Evolutionary conservation across 1,140 invertebrate species (phyloP).

Genomic region (Tribolium madens): DNA sequence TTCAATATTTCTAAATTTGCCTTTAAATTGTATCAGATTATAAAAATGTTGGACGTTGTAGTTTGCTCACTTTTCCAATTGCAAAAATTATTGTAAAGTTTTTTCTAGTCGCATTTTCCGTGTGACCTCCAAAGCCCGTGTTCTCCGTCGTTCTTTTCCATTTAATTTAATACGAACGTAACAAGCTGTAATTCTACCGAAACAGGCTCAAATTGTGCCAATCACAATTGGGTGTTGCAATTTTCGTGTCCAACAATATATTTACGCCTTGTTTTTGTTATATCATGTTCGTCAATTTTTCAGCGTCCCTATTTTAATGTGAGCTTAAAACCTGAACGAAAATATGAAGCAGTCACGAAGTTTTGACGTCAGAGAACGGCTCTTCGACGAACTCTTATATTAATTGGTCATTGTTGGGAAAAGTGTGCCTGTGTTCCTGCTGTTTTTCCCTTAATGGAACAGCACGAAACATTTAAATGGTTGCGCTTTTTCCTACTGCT

Average conservation of each 20-base stretch:
- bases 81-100: too few relatives aligned
- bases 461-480: slow-evolving; percentile 9
- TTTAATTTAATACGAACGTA: neutral
- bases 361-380: slow-evolving; percentile 46
- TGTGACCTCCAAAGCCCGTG: neutral
- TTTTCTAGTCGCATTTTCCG: neutral
- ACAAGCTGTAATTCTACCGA: neutral
- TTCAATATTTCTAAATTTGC: too few relatives aligned
- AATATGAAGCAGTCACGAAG: slow-evolving; percentile 49
- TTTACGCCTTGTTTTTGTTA: slow-evolving; percentile 17
- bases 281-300: slow-evolving; percentile 27
- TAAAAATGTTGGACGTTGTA: too few relatives aligned
- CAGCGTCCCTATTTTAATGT: slow-evolving; percentile 21
- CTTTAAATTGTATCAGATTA: too few relatives aligned
- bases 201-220: neutral
- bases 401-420: slow-evolving; percentile 46
- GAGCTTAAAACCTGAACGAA: slow-evolving; percentile 26
- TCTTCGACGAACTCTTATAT: slow-evolving; percentile 39
- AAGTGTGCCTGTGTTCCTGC: slow-evolving; percentile 34
- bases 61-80: too few relatives aligned
- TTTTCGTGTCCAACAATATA: neutral
- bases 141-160: neutral
- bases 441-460: slow-evolving; percentile 25
- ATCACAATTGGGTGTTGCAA: neutral
- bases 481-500: slow-evolving; percentile 31